A percentile compares a stretch with the other conserved stretches of the same genome.
Conservation (phyloP, 2,797 vertebrate species). For the Amblyopsis hoosieri region DNA sequence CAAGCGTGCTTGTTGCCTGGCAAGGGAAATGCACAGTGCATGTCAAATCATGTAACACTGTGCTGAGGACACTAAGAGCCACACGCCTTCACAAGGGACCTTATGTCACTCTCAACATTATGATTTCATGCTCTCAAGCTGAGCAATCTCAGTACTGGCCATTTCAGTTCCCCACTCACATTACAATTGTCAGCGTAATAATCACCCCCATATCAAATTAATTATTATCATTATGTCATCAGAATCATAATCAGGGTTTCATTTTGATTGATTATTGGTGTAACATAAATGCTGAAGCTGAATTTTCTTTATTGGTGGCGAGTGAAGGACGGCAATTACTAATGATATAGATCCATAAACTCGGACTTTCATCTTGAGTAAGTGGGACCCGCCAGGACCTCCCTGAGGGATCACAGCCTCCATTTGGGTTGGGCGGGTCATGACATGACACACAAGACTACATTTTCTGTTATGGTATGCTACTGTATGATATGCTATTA, state of each 20-base stretch:
- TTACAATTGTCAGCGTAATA: slow-evolving; percentile 5
- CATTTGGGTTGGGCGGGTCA: no score
- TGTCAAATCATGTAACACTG: slow-evolving; percentile 66
- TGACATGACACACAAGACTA: no score
- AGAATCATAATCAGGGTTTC: slow-evolving; percentile 2
- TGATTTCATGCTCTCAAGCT: slow-evolving; percentile 18
- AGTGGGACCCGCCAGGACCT: no score
- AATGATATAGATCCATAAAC: slow-evolving; percentile 12
- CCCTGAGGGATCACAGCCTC: no score
- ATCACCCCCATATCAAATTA: background rate
- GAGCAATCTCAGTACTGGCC: background rate
- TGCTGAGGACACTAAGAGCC: slow-evolving; percentile 58
- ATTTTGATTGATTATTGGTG: background rate
- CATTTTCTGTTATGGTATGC: no score
- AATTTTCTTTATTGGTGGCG: background rate
- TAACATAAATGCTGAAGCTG: slow-evolving; percentile 14
- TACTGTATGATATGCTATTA: no score
- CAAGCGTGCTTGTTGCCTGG: slow-evolving; percentile 58
- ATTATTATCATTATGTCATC: slow-evolving; percentile 24
- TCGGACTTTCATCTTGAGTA: background rate
- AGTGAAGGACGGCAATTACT: background rate
- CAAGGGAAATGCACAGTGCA: slow-evolving; percentile 57
- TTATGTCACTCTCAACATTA: slow-evolving; percentile 18
- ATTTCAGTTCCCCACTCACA: background rate
- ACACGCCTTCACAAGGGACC: slow-evolving; percentile 43